A percentile compares a stretch with the other conserved stretches of the same genome.
Evolutionary conservation across 2,888 invertebrate species (phyloP).

Genomic region (Cryptus armator): DNA sequence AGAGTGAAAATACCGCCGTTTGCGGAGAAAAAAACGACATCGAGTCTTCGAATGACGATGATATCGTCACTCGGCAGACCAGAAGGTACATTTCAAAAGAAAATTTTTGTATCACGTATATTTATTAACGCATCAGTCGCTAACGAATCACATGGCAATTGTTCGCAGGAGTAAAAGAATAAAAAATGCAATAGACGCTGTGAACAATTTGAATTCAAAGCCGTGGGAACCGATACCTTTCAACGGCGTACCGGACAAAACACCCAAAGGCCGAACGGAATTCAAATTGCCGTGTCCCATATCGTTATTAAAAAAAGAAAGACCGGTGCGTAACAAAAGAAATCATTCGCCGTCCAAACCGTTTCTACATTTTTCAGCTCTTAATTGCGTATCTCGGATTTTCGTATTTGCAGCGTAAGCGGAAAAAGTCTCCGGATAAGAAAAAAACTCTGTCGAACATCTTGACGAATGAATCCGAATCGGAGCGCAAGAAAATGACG

Average conservation of each 20-base stretch:
- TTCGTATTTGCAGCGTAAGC: conserved; percentile 70
- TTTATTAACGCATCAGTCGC: neutral
- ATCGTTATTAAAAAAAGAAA: conserved; percentile 72
- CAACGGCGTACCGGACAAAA: conserved; percentile 73
- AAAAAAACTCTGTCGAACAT: conserved; percentile 67
- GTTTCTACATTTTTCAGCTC: too few relatives aligned
- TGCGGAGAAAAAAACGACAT: neutral
- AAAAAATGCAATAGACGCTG: conserved; percentile 39
- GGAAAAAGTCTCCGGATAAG: conserved; percentile 67
- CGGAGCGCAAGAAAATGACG: conserved; percentile 69
- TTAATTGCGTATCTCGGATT: neutral
- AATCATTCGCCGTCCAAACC: too few relatives aligned
- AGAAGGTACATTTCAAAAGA: conserved; percentile 39
- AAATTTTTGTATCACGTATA: neutral
- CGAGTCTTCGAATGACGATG: neutral
- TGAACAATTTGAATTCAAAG: conserved; percentile 57
- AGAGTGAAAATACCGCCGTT: neutral
- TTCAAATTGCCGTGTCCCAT: conserved; percentile 78
- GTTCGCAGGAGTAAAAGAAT: conserved; percentile 59
- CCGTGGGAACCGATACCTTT: conserved; percentile 79
- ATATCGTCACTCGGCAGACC: neutral
- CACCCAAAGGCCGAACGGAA: conserved; percentile 68
- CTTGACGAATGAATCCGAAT: conserved; percentile 70
- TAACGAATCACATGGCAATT: neutral
- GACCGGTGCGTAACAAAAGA: conserved; percentile 61